A percentile compares a stretch with the other conserved stretches of the same genome.
phyloP scores from a whole-genome alignment of 2,113 vertebrate genomes.

The Laticauda laticaudata region DNA sequence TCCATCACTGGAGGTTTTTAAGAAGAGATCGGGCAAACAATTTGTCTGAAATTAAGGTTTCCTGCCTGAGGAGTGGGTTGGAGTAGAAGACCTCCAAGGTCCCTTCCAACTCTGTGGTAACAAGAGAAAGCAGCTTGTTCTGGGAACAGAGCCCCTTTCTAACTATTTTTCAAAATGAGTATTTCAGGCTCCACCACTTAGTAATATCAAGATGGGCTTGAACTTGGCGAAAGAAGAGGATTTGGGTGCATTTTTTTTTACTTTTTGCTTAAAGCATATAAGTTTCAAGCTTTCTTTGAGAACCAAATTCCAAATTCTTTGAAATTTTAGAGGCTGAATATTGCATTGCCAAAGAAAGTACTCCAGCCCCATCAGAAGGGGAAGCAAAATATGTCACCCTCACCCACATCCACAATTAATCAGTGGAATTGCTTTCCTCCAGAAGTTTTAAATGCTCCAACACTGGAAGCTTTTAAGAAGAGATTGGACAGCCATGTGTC shows the following conservation, averaged over 20 bases:
- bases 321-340: neutral
- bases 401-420: neutral
- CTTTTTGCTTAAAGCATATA: rapidly evolving
- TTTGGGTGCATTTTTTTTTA: neutral
- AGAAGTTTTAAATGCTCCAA: too few species aligned
- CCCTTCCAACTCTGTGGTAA: neutral
- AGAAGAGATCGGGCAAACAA: too few species aligned
- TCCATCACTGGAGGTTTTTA: too few species aligned
- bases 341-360: too few species aligned
- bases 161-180: neutral
- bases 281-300: neutral
- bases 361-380: neutral
- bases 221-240: neutral
- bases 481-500: too few species aligned
- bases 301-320: neutral
- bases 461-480: too few species aligned
- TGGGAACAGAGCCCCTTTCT: too few species aligned
- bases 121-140: neutral
- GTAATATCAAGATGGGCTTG: neutral
- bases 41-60: too few species aligned
- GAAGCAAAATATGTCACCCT: neutral
- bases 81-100: too few species aligned
- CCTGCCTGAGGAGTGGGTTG: too few species aligned
- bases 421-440: too few species aligned
- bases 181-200: neutral